Evolutionary conservation across 2,888 invertebrate genomes (phyloP), one percentile per base, ranked within the genome.

Genomic region (Conistra vaccinii): DNA sequence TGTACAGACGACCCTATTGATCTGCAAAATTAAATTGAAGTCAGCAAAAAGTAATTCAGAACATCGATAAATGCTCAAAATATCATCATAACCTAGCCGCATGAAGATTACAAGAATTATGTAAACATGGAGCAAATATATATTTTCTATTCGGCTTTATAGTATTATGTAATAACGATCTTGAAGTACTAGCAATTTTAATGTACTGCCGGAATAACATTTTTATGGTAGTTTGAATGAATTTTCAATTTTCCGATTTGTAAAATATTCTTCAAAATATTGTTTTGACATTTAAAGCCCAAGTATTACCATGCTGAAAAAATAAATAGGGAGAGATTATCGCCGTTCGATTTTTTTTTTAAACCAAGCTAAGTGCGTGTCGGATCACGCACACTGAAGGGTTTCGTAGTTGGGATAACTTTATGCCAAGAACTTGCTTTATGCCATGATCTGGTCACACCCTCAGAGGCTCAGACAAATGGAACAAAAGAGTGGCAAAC

Each of bases 201-300:
- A 91, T 72, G 85, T 90, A 93, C 61, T 91, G 91, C 62, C 93
- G 90, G 76, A 90, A 81, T 78, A 94, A 91, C 95, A 96, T 96
- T 90, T 89, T 91, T 69, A 78, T 69, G 66, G 67, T 73, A 71
- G 65, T 61, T 73, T 63, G 20, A 68, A 17, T 20, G 0, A 57
- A 70, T 62, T 75, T 69, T 10, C 20, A 61, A 67, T 61, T 73
- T 84, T 68, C 53, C n/a, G 29, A 70, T 72, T 69, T 51, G 55
- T 20, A 69, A 71, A 71, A 1, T 3, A 20, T 35, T 29, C 69
- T 62, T 69, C 66, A 62, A 84, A 84, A 51, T 80, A 29, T 67
- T 12, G 14, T 73, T 72, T 73, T 73, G 73, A 69, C 53, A 32
- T 45, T 23, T 35, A 9, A 3, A 32, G 7, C 12, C 1, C 7